A percentile compares a stretch with the other conserved stretches of the same genome.
Evolutionary conservation across 2,113 vertebrate species (phyloP).

Genomic region (Camelus dromedarius): DNA sequence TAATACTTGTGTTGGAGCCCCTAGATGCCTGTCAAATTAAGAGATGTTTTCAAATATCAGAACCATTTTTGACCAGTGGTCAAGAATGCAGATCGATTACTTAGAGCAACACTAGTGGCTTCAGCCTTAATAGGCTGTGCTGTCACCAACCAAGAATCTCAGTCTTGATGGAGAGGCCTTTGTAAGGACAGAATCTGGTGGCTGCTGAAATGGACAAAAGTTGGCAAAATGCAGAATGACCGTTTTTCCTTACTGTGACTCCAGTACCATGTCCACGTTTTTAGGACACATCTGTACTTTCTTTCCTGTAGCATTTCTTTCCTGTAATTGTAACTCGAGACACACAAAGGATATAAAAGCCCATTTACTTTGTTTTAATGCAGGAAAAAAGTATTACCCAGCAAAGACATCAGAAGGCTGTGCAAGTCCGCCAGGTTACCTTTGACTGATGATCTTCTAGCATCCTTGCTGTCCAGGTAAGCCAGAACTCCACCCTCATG

Average conservation of each 20-base stretch:
- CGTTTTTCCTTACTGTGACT: conserved; percentile 56
- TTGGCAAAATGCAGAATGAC: conserved; percentile 59
- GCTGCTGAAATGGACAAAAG: conserved; percentile 51
- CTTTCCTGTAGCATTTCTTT: not conserved
- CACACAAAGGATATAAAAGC: conserved; percentile 35
- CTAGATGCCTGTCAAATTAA: conserved; percentile 71
- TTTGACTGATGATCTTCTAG: conserved; percentile 89
- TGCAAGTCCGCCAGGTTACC: conserved; percentile 93
- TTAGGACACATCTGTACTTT: conserved; percentile 45
- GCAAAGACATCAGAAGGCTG: conserved; percentile 86
- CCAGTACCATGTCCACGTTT: conserved; percentile 28
- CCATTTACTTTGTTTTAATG: conserved; percentile 74
- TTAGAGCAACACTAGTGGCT: conserved; percentile 69
- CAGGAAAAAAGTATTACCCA: conserved; percentile 90
- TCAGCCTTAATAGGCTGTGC: conserved; percentile 13
- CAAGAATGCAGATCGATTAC: conserved; percentile 72
- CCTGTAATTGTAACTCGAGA: conserved; percentile 30
- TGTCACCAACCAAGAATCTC: conserved; percentile 57
- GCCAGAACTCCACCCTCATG: conserved; percentile 41
- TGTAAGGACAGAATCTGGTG: conserved; percentile 52
- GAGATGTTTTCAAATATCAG: conserved; percentile 76
- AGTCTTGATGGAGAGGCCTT: conserved; percentile 37
- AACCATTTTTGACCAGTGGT: conserved; percentile 67
- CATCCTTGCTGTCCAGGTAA: conserved; percentile 90
- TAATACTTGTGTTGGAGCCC: conserved; percentile 67